These are phyloP conservation scores for Ophioninae sp. DNA, from an alignment of 2,888 invertebrate genomes.

Conservation along the genomic window DNA sequence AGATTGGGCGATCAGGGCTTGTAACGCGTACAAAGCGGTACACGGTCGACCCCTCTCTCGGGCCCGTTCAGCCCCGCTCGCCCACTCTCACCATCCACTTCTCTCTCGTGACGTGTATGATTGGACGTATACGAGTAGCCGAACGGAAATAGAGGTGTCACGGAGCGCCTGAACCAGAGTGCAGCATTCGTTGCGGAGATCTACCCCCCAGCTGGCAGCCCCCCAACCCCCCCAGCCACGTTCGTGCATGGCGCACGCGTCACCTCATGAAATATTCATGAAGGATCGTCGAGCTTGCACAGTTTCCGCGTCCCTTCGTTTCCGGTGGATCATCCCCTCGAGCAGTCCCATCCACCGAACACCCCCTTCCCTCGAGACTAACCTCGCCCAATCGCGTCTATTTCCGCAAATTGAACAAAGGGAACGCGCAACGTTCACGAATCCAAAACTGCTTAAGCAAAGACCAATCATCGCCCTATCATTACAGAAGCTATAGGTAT, in stretches of 20 bases:
- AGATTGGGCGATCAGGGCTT: slow-evolving; percentile 16
- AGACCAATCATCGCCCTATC: no score
- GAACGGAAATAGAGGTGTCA: slow-evolving; percentile 41
- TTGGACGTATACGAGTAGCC: slow-evolving; percentile 30
- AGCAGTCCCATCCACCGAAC: neutral
- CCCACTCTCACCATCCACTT: no score
- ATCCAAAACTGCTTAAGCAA: slow-evolving; percentile 20
- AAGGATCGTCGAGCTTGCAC: slow-evolving; percentile 34
- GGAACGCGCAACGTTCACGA: slow-evolving; percentile 4
- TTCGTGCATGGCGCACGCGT: slow-evolving; percentile 42
- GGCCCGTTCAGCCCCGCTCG: no score
- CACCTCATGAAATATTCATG: slow-evolving; percentile 54
- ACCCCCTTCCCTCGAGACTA: slow-evolving; percentile 3
- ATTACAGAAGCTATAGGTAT: no score
- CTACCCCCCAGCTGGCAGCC: neutral
- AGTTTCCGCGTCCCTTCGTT: slow-evolving; percentile 21
- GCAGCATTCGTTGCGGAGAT: slow-evolving; percentile 17
- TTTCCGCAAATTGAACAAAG: slow-evolving; percentile 40
- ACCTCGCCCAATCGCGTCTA: slow-evolving; percentile 18
- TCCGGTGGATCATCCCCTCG: neutral
- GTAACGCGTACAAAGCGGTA: slow-evolving; percentile 16
- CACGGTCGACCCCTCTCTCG: no score
- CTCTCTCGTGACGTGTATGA: slow-evolving; percentile 33
- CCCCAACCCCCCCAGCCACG: neutral
- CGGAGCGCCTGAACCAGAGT: slow-evolving; percentile 16